Evolutionary conservation across 2,888 invertebrate genomes (phyloP).

Genomic region (Brassicogethes aeneus): DNA sequence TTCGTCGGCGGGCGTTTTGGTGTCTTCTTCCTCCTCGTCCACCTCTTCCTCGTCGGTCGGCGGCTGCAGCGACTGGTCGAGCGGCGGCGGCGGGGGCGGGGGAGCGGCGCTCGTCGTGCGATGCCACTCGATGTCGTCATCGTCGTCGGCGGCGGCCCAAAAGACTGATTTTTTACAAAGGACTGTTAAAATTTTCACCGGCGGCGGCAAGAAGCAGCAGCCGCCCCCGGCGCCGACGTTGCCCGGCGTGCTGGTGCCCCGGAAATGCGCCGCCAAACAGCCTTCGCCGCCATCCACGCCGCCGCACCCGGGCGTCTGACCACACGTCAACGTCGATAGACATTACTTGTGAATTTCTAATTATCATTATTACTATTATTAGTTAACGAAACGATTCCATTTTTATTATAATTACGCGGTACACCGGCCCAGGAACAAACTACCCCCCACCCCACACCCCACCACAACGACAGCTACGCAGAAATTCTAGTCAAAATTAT

Average conservation of each 20-base stretch:
- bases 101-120: slow-evolving; percentile 37
- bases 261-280: slow-evolving; percentile 22
- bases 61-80: slow-evolving; percentile 33
- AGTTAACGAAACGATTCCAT: slow-evolving; percentile 31
- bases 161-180: slow-evolving; percentile 45
- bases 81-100: slow-evolving; percentile 17
- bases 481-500: too few species aligned
- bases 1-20: slow-evolving; percentile 45
- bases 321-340: slow-evolving; percentile 35
- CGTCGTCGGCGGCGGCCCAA: slow-evolving; percentile 28
- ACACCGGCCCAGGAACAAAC: slow-evolving; percentile 6
- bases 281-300: slow-evolving; percentile 21
- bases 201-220: slow-evolving; percentile 26
- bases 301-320: slow-evolving; percentile 37
- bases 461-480: too few species aligned
- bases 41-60: slow-evolving; percentile 29
- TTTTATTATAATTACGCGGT: slow-evolving; percentile 7
- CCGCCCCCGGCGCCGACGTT: slow-evolving; percentile 33
- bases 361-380: slow-evolving; percentile 16
- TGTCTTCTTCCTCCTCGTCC: slow-evolving; percentile 42
- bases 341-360: slow-evolving; percentile 31
- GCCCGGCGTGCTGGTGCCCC: slow-evolving; percentile 38
- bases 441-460: too few species aligned
- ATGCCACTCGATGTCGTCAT: slow-evolving; percentile 39
- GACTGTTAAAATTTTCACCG: slow-evolving; percentile 43